Conservation (phyloP, 2,888 invertebrate genomes). For the Stenurella melanura region DNA sequence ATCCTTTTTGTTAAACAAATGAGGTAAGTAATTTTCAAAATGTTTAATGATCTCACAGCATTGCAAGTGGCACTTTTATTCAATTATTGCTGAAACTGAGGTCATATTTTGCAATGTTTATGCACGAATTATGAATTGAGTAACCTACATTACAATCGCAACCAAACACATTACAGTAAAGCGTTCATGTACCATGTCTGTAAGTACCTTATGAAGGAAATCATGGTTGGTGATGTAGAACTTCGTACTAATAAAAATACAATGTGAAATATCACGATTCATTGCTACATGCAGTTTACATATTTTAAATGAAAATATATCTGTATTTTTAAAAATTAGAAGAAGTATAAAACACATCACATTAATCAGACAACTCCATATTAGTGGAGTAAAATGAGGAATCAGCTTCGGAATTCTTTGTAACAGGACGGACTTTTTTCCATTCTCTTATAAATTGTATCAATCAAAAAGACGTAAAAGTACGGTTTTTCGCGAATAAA, state of each 20-base stretch:
- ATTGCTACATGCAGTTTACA: background rate
- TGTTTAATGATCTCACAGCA: constrained; percentile 37
- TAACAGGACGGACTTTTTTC: no score
- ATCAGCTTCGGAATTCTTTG: no score
- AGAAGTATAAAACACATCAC: no score
- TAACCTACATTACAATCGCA: background rate
- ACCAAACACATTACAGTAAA: constrained; percentile 3
- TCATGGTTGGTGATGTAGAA: background rate
- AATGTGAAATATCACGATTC: background rate
- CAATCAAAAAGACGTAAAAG: no score
- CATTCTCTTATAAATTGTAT: no score
- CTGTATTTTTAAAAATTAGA: no score
- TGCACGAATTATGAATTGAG: constrained; percentile 4
- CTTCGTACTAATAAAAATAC: background rate
- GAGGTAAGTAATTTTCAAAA: background rate
- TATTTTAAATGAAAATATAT: background rate
- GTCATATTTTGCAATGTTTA: constrained; percentile 10
- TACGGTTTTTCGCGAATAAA: no score
- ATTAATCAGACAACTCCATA: no score
- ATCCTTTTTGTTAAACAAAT: background rate
- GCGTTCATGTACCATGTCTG: background rate
- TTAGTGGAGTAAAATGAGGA: no score
- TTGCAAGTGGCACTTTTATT: constrained; percentile 35
- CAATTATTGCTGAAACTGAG: constrained; percentile 10
- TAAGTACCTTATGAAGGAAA: background rate